phyloP scores from a whole-genome alignment of 2,888 invertebrate genomes.

The Cordylochernes scorpioides region DNA sequence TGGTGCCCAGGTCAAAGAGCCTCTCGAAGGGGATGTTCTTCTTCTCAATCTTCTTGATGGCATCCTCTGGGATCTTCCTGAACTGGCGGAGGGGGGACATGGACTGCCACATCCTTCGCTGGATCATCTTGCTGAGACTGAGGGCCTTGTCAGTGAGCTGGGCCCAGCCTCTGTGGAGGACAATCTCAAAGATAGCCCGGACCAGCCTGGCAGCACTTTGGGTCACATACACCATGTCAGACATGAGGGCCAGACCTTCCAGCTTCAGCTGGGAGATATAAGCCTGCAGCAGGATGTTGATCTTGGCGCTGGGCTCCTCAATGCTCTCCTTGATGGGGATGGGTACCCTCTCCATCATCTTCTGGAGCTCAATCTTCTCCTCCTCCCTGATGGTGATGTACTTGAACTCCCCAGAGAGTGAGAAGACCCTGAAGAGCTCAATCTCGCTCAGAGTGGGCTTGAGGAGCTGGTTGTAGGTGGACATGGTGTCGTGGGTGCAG shows the following conservation, averaged over 20 bases:
- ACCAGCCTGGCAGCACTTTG: conserved; percentile 84
- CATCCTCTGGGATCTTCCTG: conserved; percentile 85
- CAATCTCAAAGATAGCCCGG: conserved; percentile 91
- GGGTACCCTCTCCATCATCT: conserved; percentile 79
- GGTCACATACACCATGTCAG: conserved; percentile 96
- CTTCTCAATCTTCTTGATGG: conserved; percentile 88
- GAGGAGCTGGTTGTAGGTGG: conserved; percentile 77
- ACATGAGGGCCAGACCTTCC: conserved; percentile 93
- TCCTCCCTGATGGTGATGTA: conserved; percentile 78
- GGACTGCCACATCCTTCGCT: conserved; percentile 48
- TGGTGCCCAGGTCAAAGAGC: conserved; percentile 80
- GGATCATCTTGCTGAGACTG: conserved; percentile 54
- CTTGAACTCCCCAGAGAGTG: conserved; percentile 81
- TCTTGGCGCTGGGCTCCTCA: conserved; percentile 88
- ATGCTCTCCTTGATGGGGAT: conserved; percentile 97
- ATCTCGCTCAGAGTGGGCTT: conserved; percentile 93
- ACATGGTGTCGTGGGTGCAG: conserved; percentile 86
- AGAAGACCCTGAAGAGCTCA: conserved; percentile 87
- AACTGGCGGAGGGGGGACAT: conserved; percentile 95
- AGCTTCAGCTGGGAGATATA: conserved; percentile 93
- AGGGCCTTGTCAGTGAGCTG: conserved; percentile 85
- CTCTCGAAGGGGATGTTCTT: conserved; percentile 39
- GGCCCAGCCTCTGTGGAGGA: conserved; percentile 74
- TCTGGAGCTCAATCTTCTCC: conserved; percentile 84
- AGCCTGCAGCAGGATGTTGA: conserved; percentile 79